These are phyloP conservation scores for Eulemur rufifrons DNA, from an alignment of 2,113 vertebrate species.

Conservation along the genomic window DNA sequence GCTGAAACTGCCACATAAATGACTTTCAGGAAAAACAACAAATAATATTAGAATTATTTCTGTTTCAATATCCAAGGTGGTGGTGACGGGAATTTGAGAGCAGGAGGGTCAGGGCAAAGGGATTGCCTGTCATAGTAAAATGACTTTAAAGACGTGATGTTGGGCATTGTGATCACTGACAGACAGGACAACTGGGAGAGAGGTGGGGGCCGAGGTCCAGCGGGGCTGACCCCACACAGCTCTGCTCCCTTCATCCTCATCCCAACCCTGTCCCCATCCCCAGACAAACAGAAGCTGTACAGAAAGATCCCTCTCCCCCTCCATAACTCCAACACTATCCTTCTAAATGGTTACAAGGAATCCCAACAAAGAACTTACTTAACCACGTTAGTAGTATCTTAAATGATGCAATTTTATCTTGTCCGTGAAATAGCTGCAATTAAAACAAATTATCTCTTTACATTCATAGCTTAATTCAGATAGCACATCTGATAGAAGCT, in stretches of 20 bases:
- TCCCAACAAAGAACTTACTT: slow-evolving; percentile 23
- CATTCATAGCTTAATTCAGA: slow-evolving; percentile 41
- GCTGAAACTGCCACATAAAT: neutral
- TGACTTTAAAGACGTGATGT: neutral
- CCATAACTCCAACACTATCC: neutral
- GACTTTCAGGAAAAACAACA: neutral
- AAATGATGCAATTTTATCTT: slow-evolving; percentile 52
- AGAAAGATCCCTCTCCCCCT: neutral
- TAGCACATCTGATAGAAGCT: neutral
- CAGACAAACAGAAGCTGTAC: neutral
- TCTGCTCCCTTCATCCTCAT: neutral
- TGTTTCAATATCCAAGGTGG: neutral
- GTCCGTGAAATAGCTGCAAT: slow-evolving; percentile 41
- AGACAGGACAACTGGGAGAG: neutral
- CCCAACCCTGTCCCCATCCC: too few species aligned
- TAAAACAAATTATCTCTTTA: slow-evolving; percentile 53
- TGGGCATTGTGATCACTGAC: neutral
- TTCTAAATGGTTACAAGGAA: neutral
- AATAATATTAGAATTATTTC: neutral
- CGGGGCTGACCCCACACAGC: neutral
- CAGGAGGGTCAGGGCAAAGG: neutral
- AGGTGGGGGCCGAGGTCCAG: neutral
- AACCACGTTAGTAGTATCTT: slow-evolving; percentile 15
- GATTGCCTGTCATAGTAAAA: neutral
- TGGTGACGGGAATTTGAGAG: neutral